These are phyloP conservation scores for Heliothis subflexa DNA, from an alignment of 1,140 invertebrate species.

Conservation along the genomic window DNA sequence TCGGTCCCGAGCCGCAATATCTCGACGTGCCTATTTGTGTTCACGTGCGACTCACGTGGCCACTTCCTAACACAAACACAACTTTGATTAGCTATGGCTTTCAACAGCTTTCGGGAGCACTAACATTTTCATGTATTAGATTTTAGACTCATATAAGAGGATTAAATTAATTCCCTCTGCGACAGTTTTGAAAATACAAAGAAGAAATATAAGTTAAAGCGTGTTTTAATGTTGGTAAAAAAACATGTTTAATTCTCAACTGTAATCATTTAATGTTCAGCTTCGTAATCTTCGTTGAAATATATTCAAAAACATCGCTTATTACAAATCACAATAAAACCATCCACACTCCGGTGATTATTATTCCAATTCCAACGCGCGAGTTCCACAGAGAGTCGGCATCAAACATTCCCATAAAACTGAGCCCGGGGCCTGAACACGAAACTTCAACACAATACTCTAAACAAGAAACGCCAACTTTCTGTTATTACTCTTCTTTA, in stretches of 20 bases:
- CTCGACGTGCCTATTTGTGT: conserved; percentile 46
- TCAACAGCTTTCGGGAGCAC: not conserved
- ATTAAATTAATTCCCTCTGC: no score
- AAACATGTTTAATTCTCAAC: not conserved
- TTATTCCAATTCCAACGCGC: conserved; percentile 24
- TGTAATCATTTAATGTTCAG: not conserved
- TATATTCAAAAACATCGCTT: conserved; percentile 27
- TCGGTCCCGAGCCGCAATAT: conserved; percentile 41
- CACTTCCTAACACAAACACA: conserved; percentile 15
- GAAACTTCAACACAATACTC: conserved; percentile 18
- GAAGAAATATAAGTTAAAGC: no score
- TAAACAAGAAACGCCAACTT: conserved; percentile 32
- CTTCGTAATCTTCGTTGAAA: not conserved
- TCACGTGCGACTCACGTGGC: conserved; percentile 28
- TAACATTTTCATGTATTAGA: not conserved
- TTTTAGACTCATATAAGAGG: not conserved
- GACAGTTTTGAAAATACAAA: no score
- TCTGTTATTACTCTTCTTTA: conserved; percentile 46
- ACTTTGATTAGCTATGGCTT: conserved; percentile 24
- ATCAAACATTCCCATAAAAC: conserved; percentile 33
- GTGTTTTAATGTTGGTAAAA: not conserved
- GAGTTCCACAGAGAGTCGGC: not conserved
- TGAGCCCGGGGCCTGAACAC: conserved; percentile 7
- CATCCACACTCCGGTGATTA: conserved; percentile 34
- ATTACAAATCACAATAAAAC: conserved; percentile 26